phyloP scores from a whole-genome alignment of 1,140 invertebrate species.

The Bicyclus anynana region DNA sequence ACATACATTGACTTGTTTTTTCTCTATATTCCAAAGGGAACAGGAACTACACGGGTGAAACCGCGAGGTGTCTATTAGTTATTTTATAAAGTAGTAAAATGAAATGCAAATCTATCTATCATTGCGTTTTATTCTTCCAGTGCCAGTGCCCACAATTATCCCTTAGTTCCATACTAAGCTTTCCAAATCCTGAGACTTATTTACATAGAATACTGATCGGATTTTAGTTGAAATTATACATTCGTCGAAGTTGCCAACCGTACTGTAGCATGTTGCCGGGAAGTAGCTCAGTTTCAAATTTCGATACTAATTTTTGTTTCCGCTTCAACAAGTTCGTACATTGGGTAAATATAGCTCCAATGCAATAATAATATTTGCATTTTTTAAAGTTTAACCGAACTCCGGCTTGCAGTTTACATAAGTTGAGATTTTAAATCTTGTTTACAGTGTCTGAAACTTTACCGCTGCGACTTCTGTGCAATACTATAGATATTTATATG shows the following conservation, averaged over 20 bases:
- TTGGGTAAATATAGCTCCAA: constrained; percentile 5
- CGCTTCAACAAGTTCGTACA: constrained; percentile 8
- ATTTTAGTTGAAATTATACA: constrained; percentile 12
- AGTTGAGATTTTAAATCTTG: constrained; percentile 2
- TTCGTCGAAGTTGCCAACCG: constrained; percentile 9
- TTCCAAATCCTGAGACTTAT: not conserved
- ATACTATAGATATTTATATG: not conserved
- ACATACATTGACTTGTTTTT: too few species aligned
- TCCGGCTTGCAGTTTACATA: constrained; percentile 1
- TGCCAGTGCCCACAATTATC: not conserved
- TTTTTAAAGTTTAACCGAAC: constrained; percentile 1
- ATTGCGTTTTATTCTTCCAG: not conserved
- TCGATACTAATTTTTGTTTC: constrained; percentile 12
- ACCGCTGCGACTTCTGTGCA: not conserved
- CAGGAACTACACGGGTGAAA: too few species aligned
- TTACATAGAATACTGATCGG: constrained; percentile 8
- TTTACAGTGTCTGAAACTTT: not conserved
- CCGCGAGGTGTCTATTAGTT: too few species aligned
- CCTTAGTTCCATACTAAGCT: not conserved
- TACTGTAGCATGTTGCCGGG: constrained; percentile 4
- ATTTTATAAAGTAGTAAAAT: too few species aligned
- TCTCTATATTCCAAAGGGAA: too few species aligned
- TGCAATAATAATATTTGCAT: constrained; percentile 5
- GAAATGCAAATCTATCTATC: too few species aligned
- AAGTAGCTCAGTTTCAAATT: constrained; percentile 9